Evolutionary conservation across 2,113 vertebrate species (phyloP).

Genomic region (Rallus limicola): DNA sequence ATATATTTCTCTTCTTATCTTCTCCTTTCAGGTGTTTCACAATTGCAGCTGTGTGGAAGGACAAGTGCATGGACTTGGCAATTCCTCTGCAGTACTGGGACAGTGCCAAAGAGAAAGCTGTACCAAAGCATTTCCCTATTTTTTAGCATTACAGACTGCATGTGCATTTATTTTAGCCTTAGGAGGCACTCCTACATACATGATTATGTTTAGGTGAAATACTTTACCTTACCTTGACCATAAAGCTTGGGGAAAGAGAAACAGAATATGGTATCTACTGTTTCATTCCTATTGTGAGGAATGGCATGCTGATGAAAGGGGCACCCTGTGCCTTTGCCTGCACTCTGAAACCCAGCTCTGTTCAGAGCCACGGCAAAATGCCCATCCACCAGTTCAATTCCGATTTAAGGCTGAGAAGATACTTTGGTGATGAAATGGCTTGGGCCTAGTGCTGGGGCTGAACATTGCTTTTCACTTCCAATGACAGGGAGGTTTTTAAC

Average conservation of each 20-base stretch:
- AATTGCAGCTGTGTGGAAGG: constrained; percentile 86
- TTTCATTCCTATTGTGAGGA: background rate
- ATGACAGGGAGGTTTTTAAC: background rate
- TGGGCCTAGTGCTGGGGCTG: background rate
- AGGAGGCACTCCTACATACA: constrained; percentile 83
- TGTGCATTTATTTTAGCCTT: constrained; percentile 80
- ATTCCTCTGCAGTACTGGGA: constrained; percentile 80
- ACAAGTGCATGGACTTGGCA: constrained; percentile 68
- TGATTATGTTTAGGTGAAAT: constrained; percentile 86
- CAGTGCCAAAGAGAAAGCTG: constrained; percentile 83
- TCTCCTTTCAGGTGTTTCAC: constrained; percentile 81
- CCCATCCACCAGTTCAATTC: background rate
- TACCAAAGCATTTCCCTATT: constrained; percentile 80
- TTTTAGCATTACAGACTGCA: constrained; percentile 81
- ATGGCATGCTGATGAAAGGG: background rate
- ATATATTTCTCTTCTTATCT: background rate
- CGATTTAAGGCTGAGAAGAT: background rate
- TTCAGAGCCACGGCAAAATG: background rate
- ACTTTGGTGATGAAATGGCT: background rate
- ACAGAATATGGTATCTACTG: background rate
- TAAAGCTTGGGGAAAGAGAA: background rate
- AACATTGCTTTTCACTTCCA: background rate
- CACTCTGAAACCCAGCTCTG: background rate
- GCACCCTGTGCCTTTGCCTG: background rate
- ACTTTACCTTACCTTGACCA: constrained; percentile 10